phyloP scores from a whole-genome alignment of 2,888 invertebrate genomes.

The Ectobius pallidus region DNA sequence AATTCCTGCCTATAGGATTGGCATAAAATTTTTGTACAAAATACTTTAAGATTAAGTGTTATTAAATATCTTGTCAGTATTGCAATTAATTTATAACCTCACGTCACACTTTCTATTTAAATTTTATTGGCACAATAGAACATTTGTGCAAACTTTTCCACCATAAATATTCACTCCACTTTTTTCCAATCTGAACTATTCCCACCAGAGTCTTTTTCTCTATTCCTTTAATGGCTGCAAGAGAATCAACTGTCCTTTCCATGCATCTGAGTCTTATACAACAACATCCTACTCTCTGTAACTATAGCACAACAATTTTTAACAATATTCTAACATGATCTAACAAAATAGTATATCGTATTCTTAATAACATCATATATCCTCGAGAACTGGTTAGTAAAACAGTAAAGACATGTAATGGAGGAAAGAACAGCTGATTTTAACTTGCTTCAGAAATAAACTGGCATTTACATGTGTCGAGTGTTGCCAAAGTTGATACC shows the following conservation, averaged over 20 bases:
- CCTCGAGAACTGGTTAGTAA: too few species aligned
- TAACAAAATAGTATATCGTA: too few species aligned
- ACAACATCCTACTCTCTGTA: too few species aligned
- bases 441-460: too few species aligned
- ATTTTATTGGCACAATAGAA: conserved; percentile 24
- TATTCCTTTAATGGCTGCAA: not conserved
- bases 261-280: too few species aligned
- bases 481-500: conserved; percentile 98
- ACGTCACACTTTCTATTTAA: not conserved
- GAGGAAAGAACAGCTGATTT: too few species aligned
- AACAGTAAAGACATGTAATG: too few species aligned
- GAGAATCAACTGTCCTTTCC: too few species aligned
- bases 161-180: not conserved
- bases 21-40: conserved; percentile 13
- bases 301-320: too few species aligned
- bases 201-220: not conserved
- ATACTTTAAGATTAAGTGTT: conserved; percentile 4
- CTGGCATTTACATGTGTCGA: conserved; percentile 84
- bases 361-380: too few species aligned
- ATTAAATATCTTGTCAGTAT: conserved; percentile 20
- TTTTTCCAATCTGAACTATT: not conserved
- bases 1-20: not conserved
- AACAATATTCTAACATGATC: too few species aligned
- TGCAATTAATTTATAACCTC: not conserved
- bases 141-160: conserved; percentile 16